Evolutionary conservation across 2,888 invertebrate species (phyloP).

Genomic region (Drosophila mulleri): DNA sequence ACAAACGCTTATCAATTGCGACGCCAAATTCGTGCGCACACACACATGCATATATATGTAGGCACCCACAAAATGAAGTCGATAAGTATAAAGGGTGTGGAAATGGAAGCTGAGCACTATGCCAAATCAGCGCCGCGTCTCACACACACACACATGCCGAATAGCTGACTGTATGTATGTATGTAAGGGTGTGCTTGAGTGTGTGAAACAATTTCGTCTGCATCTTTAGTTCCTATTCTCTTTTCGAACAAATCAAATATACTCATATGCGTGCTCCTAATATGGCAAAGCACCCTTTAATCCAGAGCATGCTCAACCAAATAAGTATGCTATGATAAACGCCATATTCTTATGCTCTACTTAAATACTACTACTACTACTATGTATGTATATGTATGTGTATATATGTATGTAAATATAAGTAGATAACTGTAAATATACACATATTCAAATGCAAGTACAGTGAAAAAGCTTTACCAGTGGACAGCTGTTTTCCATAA

Average conservation of each 20-base stretch:
- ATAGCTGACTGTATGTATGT: background rate
- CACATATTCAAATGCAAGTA: background rate
- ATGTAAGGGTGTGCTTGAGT: background rate
- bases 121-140: slow-evolving; percentile 24
- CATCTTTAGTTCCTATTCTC: slow-evolving; percentile 16
- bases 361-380: background rate
- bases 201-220: slow-evolving; percentile 16
- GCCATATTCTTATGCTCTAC: background rate
- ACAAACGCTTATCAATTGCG: slow-evolving; percentile 50
- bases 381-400: background rate
- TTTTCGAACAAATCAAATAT: slow-evolving; percentile 1
- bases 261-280: background rate
- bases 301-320: background rate
- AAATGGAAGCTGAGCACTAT: background rate
- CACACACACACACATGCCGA: background rate
- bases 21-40: slow-evolving; percentile 22
- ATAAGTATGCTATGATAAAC: slow-evolving; percentile 32
- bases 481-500: background rate
- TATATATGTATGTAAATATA: background rate
- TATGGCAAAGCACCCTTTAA: slow-evolving; percentile 5
- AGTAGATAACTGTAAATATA: background rate
- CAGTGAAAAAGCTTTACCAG: background rate
- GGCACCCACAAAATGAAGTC: background rate
- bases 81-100: background rate
- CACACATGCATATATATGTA: background rate